phyloP scores from a whole-genome alignment of 2,797 vertebrate species.

The Hapalemur alaotrensis region DNA sequence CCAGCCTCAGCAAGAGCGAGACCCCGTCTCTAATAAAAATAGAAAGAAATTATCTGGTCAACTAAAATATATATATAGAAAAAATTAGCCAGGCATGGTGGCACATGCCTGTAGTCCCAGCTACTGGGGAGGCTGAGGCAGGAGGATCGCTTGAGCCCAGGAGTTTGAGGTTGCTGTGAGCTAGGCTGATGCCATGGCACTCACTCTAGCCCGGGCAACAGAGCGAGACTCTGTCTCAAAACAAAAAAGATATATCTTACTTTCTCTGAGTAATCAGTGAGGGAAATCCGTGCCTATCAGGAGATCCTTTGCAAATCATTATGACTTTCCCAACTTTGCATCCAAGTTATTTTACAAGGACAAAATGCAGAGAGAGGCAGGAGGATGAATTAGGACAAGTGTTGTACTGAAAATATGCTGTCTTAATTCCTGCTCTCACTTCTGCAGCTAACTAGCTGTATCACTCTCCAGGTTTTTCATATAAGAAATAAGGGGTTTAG shows the following conservation, averaged over 20 bases:
- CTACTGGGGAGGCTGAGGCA: too few species aligned
- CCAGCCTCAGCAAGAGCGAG: too few species aligned
- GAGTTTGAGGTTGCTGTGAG: too few species aligned
- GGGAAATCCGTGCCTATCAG: background rate
- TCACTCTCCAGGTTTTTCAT: background rate
- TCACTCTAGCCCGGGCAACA: too few species aligned
- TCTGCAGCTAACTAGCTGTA: background rate
- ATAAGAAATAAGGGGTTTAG: background rate
- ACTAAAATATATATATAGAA: too few species aligned
- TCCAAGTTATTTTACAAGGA: background rate
- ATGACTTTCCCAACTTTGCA: background rate
- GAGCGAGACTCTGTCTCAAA: too few species aligned
- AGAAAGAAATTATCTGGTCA: too few species aligned
- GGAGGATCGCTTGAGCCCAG: too few species aligned
- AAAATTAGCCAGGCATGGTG: too few species aligned
- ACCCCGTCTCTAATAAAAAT: too few species aligned
- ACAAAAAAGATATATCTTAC: background rate
- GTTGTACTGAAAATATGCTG: background rate
- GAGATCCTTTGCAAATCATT: background rate
- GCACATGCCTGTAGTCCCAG: too few species aligned
- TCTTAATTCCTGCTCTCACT: background rate
- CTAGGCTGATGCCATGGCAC: too few species aligned
- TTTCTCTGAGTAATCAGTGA: background rate
- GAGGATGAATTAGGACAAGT: background rate
- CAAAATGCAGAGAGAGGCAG: background rate